phyloP scores from a whole-genome alignment of 2,888 invertebrate genomes.

The Microplitis deprimator region DNA sequence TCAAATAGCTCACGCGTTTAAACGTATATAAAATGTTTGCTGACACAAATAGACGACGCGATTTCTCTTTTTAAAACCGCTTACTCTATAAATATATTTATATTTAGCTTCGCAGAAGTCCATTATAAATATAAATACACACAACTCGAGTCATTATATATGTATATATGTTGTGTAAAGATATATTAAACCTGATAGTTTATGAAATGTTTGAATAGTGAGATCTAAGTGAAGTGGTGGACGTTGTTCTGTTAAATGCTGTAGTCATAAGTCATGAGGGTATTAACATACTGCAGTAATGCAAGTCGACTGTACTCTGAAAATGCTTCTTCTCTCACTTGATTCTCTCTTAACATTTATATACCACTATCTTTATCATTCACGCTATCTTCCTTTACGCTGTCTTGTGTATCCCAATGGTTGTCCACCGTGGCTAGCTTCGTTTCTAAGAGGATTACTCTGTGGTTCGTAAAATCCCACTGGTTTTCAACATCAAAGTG shows the following conservation, averaged over 20 bases:
- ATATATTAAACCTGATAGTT: neutral
- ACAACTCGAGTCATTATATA: neutral
- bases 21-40: neutral
- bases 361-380: neutral
- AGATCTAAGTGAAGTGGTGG: neutral
- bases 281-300: conserved; percentile 26
- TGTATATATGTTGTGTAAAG: neutral
- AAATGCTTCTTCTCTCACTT: conserved; percentile 9
- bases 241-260: neutral
- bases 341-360: neutral
- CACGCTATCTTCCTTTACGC: neutral
- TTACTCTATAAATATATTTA: neutral
- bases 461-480: conserved; percentile 59
- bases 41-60: conserved; percentile 2
- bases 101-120: neutral
- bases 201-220: neutral
- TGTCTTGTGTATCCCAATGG: conserved; percentile 5
- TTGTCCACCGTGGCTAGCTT: conserved; percentile 47
- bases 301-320: neutral
- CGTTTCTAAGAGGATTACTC: conserved; percentile 62
- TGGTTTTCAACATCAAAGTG: conserved; percentile 55
- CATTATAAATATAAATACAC: neutral
- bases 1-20: neutral
- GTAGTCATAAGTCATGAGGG: conserved; percentile 11
- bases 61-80: conserved; percentile 11